Percentiles rank a stretch among this genome's conserved stretches.
These are phyloP conservation scores for Lates calcarifer DNA, from an alignment of 2,113 vertebrate genomes.

Conservation along the genomic window DNA sequence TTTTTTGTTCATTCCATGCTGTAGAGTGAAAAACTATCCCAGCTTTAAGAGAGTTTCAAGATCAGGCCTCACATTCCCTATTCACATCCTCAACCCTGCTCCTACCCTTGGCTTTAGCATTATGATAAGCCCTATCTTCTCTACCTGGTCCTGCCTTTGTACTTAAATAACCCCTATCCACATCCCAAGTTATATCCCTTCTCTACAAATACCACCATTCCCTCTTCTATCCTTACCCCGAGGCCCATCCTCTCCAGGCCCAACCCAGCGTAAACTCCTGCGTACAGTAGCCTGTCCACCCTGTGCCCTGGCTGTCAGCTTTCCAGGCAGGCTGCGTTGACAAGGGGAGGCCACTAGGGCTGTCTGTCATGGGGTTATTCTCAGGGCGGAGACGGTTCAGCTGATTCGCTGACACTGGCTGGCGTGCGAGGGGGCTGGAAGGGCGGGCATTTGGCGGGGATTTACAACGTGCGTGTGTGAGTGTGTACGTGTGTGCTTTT, in stretches of 20 bases:
- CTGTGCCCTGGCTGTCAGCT: slow-evolving; percentile 84
- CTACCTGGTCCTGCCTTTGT: slow-evolving; percentile 20
- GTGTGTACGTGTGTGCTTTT: slow-evolving; percentile 70
- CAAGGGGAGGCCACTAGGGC: slow-evolving; percentile 84
- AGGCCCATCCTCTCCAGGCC: slow-evolving; percentile 65
- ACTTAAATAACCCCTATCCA: slow-evolving; percentile 13
- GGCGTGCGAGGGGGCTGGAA: slow-evolving; percentile 76
- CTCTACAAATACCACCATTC: slow-evolving; percentile 21
- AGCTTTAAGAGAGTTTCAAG: slow-evolving; percentile 10
- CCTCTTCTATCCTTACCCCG: slow-evolving; percentile 24
- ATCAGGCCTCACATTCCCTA: background rate
- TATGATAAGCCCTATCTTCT: slow-evolving; percentile 22
- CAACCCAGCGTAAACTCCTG: slow-evolving; percentile 62
- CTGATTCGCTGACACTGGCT: slow-evolving; percentile 84
- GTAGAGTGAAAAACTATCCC: slow-evolving; percentile 12
- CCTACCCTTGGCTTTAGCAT: slow-evolving; percentile 21
- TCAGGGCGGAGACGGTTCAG: slow-evolving; percentile 84
- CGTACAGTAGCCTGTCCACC: slow-evolving; percentile 74
- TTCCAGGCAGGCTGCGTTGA: slow-evolving; percentile 81
- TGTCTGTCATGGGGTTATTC: slow-evolving; percentile 87
- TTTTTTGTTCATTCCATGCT: background rate
- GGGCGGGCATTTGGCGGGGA: slow-evolving; percentile 78
- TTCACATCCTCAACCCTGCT: background rate
- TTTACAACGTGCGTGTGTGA: slow-evolving; percentile 60
- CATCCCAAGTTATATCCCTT: slow-evolving; percentile 16